These are phyloP conservation scores for Laothoe populi DNA, from an alignment of 2,888 invertebrate genomes.

Conservation along the genomic window DNA sequence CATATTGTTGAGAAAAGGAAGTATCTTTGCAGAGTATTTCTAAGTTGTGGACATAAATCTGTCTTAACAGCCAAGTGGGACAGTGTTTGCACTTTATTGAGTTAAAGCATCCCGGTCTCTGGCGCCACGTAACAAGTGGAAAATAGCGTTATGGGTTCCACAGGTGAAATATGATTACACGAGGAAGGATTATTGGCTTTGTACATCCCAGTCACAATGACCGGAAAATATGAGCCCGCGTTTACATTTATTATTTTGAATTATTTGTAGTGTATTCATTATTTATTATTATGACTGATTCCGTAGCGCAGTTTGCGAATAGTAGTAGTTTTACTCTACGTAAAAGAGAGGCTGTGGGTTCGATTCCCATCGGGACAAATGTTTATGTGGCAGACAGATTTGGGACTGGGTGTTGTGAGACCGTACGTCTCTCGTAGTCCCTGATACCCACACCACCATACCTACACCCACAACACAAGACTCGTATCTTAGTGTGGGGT, in stretches of 20 bases:
- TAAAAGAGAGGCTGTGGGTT: no score
- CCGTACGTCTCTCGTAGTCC: no score
- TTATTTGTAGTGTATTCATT: not conserved
- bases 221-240: conserved; percentile 8
- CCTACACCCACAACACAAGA: no score
- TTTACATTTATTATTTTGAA: conserved; percentile 20
- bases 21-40: conserved; percentile 38
- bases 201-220: conserved; percentile 28
- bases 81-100: conserved; percentile 54
- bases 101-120: conserved; percentile 46
- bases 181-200: conserved; percentile 28
- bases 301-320: no score
- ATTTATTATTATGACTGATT: no score
- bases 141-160: conserved; percentile 44
- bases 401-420: no score
- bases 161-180: conserved; percentile 38
- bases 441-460: no score
- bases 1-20: conserved; percentile 31
- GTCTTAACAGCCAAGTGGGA: conserved; percentile 50
- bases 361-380: no score
- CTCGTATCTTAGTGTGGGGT: no score
- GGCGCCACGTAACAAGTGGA: conserved; percentile 45
- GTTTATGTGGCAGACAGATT: no score
- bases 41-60: conserved; percentile 53
- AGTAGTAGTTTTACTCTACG: no score